Evolutionary conservation across 2,888 invertebrate species (phyloP).

Genomic region (Mayetiola destructor): DNA sequence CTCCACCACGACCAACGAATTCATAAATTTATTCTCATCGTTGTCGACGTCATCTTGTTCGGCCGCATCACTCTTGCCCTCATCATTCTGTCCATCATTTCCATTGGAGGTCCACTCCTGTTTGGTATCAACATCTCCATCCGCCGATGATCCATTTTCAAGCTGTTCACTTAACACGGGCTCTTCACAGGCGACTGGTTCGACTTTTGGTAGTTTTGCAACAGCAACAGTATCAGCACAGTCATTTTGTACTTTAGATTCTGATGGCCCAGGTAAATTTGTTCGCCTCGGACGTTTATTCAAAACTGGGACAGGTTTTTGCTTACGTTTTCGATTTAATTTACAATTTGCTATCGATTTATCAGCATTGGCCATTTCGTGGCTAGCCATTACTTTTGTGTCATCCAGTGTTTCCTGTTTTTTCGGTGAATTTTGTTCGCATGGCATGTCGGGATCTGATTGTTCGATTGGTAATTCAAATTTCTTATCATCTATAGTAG

Average conservation of each 20-base stretch:
- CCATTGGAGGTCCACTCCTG: not conserved
- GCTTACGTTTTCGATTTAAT: not conserved
- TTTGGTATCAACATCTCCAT: too few relatives aligned
- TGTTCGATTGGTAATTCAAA: too few relatives aligned
- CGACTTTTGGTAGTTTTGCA: too few relatives aligned
- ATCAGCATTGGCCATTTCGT: not conserved
- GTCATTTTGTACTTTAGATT: not conserved
- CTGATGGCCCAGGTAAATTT: not conserved
- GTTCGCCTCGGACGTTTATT: not conserved
- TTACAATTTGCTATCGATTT: not conserved
- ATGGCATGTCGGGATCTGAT: too few relatives aligned
- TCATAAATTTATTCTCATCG: not conserved
- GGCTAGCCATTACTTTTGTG: too few relatives aligned
- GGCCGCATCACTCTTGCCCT: not conserved
- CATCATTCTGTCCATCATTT: not conserved
- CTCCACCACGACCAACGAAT: constrained; percentile 28
- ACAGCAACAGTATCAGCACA: too few relatives aligned
- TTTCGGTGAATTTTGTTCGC: too few relatives aligned
- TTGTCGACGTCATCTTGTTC: not conserved
- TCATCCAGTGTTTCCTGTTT: too few relatives aligned
- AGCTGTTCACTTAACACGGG: too few relatives aligned
- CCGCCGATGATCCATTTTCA: too few relatives aligned
- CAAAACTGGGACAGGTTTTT: not conserved
- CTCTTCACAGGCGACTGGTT: too few relatives aligned
- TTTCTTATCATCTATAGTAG: too few relatives aligned